A percentile compares a stretch with the other conserved stretches of the same genome.
Evolutionary conservation across 2,797 vertebrate species (phyloP).

Genomic region (Hemibagrus guttatus): DNA sequence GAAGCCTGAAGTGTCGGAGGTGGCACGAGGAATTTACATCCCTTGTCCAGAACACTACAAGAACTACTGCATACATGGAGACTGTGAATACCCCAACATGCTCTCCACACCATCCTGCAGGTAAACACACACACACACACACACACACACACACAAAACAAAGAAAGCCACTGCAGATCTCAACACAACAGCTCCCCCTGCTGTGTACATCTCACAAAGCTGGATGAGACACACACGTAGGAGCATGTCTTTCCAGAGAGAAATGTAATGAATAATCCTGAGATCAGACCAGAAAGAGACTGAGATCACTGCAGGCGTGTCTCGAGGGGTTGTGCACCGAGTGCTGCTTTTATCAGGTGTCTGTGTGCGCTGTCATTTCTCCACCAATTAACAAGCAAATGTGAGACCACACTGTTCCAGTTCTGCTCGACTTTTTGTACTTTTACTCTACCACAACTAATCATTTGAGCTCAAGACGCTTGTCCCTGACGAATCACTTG

Average conservation of each 20-base stretch:
- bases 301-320: neutral
- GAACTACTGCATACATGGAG: constrained; percentile 95
- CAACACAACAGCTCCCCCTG: constrained; percentile 35
- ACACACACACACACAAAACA: constrained; percentile 34
- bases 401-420: neutral
- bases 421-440: too few species aligned
- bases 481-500: neutral
- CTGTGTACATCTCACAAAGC: neutral
- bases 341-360: neutral
- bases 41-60: constrained; percentile 94
- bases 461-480: neutral
- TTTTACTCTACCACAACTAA: neutral
- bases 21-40: constrained; percentile 86
- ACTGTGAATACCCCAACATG: constrained; percentile 90
- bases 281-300: neutral
- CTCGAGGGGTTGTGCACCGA: neutral
- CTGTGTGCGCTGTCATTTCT: neutral
- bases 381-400: neutral
- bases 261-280: neutral
- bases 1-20: constrained; percentile 77
- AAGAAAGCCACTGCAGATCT: neutral
- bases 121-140: constrained; percentile 66
- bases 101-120: constrained; percentile 94
- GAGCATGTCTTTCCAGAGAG: neutral
- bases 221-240: neutral